phyloP scores from a whole-genome alignment of 2,888 invertebrate species.

The Eubasilissa splendida region DNA sequence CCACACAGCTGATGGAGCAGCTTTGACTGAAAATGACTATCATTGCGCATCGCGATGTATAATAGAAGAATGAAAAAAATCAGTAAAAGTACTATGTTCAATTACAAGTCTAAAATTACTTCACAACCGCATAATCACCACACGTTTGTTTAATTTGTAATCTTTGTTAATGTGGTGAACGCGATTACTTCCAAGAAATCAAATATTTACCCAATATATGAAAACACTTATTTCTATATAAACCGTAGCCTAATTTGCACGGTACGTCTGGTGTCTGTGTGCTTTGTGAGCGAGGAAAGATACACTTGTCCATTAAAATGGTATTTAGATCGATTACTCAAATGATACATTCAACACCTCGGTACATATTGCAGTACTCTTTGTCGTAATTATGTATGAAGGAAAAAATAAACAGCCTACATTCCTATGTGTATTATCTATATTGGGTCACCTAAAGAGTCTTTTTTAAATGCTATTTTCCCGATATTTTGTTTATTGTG shows the following conservation, averaged over 20 bases:
- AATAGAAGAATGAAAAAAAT: neutral
- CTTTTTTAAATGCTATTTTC: too few relatives aligned
- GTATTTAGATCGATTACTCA: slow-evolving; percentile 3
- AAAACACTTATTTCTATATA: neutral
- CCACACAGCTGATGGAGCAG: neutral
- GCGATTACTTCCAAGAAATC: slow-evolving; percentile 6
- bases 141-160: neutral
- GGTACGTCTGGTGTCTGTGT: slow-evolving; percentile 2
- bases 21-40: neutral
- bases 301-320: slow-evolving; percentile 18
- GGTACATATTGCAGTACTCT: neutral
- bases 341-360: neutral
- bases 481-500: too few relatives aligned
- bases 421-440: too few relatives aligned
- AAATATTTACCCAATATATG: slow-evolving; percentile 26
- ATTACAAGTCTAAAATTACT: neutral
- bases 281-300: neutral
- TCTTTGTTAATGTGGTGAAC: neutral
- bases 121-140: neutral
- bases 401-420: too few relatives aligned
- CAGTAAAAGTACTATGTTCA: neutral
- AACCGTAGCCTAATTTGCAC: slow-evolving; percentile 10
- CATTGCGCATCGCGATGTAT: neutral
- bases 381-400: neutral
- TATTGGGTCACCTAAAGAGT: too few relatives aligned